Base-by-base conservation (phyloP, 2,888 invertebrate species). In the Nomada hirtipes region DNA sequence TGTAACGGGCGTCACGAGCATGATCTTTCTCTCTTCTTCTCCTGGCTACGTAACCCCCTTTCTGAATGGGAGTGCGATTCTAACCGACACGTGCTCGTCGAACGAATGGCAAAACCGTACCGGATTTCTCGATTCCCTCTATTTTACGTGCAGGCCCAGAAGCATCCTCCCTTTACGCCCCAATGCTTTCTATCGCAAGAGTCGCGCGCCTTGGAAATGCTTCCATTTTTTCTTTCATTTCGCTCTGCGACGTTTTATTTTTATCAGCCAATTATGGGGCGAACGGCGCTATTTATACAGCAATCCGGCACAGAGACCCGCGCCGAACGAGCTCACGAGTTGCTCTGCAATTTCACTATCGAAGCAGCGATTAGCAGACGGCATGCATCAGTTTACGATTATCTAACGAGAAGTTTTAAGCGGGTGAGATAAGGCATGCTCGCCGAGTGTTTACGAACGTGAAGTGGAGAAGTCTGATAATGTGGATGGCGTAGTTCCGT, bases 1-100 rank as follows among this genome's bases (percentile, higher is more conserved):
- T 92, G 92, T 92, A 92, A 92, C 92, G 90, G 91, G 89, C 90
- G 91, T 90, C 88, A 88, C 90, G 90, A 91, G 90, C 90, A 88
- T 89, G 88, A 90, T 89, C 89, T 88, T 89, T 86, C 84, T 82
- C 81, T 84, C 81, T 84, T 86, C 85, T 83, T 83, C 85, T 75
- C 77, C 69, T 75, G 83, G 89, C 89, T 89, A 89, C 87, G 88
- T 89, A 90, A 91, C 89, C 90, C 90, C 90, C 91, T 91, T 91
- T 91, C 92, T 92, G 90, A 92, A 92, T 92, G 92, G 85, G 86
- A 90, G 87, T 89, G 84, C 88, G 88, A 86, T 84, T 88, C 85
- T 87, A 86, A 86, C 81, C 81, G 87, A 86, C 88, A 88, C 88
- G 89, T 88, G 88, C 81, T 89, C 76, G 72, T 70, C 80, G 82